Conservation (phyloP, 2,797 vertebrate genomes). For the Benthosema pterotum region DNA sequence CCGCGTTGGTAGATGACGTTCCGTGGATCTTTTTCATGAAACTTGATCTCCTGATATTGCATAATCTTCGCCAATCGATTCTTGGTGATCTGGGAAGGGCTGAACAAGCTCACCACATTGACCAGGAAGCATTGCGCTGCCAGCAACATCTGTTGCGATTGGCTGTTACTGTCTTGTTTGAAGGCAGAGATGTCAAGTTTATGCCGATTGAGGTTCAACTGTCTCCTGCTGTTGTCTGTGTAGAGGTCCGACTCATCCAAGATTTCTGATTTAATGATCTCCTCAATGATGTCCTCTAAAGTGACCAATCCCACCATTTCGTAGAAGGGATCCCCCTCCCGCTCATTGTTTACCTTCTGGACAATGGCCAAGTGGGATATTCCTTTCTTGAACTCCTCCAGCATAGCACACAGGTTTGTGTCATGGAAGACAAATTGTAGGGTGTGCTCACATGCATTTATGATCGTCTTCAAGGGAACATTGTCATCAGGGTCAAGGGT, state of each 20-base stretch:
- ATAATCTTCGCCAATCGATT: slow-evolving; percentile 92
- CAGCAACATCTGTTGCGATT: slow-evolving; percentile 92
- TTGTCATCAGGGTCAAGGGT: slow-evolving; percentile 96
- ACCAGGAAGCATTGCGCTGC: slow-evolving; percentile 95
- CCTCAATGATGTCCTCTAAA: slow-evolving; percentile 93
- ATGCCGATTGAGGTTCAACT: slow-evolving; percentile 85
- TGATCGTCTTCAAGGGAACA: slow-evolving; percentile 94
- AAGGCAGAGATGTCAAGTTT: slow-evolving; percentile 95
- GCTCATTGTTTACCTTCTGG: slow-evolving; percentile 95
- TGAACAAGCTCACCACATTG: slow-evolving; percentile 91
- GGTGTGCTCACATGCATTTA: slow-evolving; percentile 97
- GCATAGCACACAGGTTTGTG: slow-evolving; percentile 94
- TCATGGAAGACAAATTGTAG: slow-evolving; percentile 97
- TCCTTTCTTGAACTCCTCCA: slow-evolving; percentile 98
- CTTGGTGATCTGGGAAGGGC: slow-evolving; percentile 86
- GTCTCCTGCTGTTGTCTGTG: slow-evolving; percentile 91
- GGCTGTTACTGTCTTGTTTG: slow-evolving; percentile 87
- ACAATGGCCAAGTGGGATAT: slow-evolving; percentile 96
- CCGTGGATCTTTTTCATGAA: slow-evolving; percentile 83
- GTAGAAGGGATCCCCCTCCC: slow-evolving; percentile 94
- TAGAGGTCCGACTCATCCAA: slow-evolving; percentile 89
- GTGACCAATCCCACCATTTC: slow-evolving; percentile 95
- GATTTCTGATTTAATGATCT: slow-evolving; percentile 96
- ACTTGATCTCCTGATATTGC: slow-evolving; percentile 91
- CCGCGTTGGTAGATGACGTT: slow-evolving; percentile 91